Evolutionary conservation across 2,888 invertebrate species (phyloP).

Genomic region (Clistopyga incitator): DNA sequence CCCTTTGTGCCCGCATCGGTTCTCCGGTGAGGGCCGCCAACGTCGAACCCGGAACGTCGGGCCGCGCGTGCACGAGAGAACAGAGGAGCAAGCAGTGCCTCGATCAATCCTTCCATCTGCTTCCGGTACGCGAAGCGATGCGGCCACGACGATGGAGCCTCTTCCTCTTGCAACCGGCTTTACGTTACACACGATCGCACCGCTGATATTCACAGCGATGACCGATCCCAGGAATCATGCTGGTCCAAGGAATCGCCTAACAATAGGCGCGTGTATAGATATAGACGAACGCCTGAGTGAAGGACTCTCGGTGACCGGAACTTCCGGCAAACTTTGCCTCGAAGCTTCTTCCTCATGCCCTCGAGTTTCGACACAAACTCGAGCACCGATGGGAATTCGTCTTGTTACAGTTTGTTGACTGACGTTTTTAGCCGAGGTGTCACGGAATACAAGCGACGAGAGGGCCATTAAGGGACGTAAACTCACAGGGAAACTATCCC

Average conservation of each 20-base stretch:
- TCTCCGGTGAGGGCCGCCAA: conserved; percentile 33
- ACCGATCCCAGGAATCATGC: conserved; percentile 15
- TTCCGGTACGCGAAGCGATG: conserved; percentile 53
- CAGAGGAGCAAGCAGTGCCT: neutral
- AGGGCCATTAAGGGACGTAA: neutral
- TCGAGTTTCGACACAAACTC: conserved; percentile 17
- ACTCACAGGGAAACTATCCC: neutral
- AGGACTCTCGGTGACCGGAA: conserved; percentile 23
- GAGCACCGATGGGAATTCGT: neutral
- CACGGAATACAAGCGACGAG: neutral
- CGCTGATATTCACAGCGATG: conserved; percentile 6
- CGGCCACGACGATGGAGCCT: conserved; percentile 23
- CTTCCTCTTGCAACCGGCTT: conserved; percentile 21
- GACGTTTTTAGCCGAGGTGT: neutral
- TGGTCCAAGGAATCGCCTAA: conserved; percentile 9
- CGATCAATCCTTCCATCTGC: conserved; percentile 66
- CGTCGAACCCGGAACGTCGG: conserved; percentile 22
- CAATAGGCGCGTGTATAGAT: neutral
- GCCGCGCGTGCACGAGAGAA: neutral
- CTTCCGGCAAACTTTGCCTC: conserved; percentile 28
- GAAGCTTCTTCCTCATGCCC: neutral
- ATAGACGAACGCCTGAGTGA: neutral
- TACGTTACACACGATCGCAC: conserved; percentile 39
- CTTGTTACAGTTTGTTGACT: neutral
- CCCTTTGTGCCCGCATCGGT: conserved; percentile 53